Percentiles rank a stretch among this genome's conserved stretches.
phyloP scores from a whole-genome alignment of 2,888 invertebrate species.

The Rambutsinella grinnellia region DNA sequence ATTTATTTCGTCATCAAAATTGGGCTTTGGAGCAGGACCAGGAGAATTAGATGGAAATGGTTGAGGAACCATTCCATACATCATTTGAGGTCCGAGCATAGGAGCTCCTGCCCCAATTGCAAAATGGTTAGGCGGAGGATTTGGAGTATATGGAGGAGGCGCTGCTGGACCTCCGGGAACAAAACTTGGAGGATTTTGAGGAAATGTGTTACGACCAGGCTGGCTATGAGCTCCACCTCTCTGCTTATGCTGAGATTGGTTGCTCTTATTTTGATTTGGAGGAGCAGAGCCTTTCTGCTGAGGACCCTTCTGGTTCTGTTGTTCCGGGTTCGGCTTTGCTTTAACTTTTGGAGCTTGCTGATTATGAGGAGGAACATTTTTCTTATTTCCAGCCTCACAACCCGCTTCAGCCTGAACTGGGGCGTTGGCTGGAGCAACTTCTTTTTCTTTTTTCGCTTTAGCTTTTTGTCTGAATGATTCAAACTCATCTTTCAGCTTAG shows the following conservation, averaged over 20 bases:
- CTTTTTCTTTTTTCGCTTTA: background rate
- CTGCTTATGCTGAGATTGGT: background rate
- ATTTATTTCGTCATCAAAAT: constrained; percentile 24
- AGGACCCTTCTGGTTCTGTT: background rate
- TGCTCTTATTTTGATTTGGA: background rate
- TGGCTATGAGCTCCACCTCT: too few relatives aligned
- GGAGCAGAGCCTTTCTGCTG: background rate
- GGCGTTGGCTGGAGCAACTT: background rate
- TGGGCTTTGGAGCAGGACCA: background rate
- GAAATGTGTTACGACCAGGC: background rate
- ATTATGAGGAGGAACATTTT: too few relatives aligned
- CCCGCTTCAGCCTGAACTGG: too few relatives aligned
- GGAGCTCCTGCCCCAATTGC: background rate
- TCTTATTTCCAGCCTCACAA: too few relatives aligned
- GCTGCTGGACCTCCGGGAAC: background rate
- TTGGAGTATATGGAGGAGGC: constrained; percentile 41
- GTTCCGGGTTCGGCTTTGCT: too few relatives aligned
- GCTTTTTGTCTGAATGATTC: background rate
- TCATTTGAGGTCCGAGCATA: background rate
- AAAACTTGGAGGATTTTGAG: background rate
- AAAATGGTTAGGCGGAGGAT: constrained; percentile 22
- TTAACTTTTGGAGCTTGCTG: too few relatives aligned
- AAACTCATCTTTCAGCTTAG: constrained; percentile 23
- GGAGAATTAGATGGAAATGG: background rate
- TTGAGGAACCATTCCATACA: background rate